These are phyloP conservation scores for Luidia sarsii DNA, from an alignment of 53 echinoderm and acorn worm genomes.

Conservation along the genomic window DNA sequence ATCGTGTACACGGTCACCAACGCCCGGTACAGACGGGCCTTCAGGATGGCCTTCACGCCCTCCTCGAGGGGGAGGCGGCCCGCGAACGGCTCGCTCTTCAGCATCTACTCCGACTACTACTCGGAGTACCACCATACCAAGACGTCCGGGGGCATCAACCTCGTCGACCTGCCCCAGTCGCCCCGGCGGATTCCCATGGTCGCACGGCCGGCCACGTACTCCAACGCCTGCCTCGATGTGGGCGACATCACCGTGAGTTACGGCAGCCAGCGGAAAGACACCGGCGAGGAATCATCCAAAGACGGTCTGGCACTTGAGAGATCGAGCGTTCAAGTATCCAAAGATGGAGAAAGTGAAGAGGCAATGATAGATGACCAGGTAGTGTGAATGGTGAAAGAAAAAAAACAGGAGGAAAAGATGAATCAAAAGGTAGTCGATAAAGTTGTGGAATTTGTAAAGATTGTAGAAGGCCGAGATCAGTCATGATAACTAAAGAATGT, in stretches of 20 bases:
- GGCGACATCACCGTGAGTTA: background rate
- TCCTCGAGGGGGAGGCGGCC: background rate
- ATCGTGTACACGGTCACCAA: conserved; percentile 44
- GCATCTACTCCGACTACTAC: conserved; percentile 30
- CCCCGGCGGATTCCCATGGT: conserved; percentile 13
- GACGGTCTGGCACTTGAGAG: too few species aligned
- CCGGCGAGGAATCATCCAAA: background rate
- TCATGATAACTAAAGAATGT: too few species aligned
- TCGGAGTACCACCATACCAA: conserved; percentile 18
- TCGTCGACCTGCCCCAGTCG: background rate
- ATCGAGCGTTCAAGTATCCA: background rate
- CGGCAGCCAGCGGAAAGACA: background rate
- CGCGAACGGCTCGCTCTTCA: conserved; percentile 7
- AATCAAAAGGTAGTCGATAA: too few species aligned
- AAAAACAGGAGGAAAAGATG: too few species aligned
- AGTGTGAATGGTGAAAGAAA: too few species aligned
- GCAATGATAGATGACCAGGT: too few species aligned
- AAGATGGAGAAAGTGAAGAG: background rate
- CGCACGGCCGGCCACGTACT: conserved; percentile 39
- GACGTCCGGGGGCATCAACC: background rate
- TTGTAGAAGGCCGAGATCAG: too few species aligned
- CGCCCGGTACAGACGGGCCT: conserved; percentile 39
- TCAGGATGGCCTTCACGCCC: conserved; percentile 26
- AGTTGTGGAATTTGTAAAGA: too few species aligned
- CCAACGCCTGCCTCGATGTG: conserved; percentile 22